These are phyloP conservation scores for Pissodes strobi DNA, from an alignment of 1,140 invertebrate species.

Conservation along the genomic window DNA sequence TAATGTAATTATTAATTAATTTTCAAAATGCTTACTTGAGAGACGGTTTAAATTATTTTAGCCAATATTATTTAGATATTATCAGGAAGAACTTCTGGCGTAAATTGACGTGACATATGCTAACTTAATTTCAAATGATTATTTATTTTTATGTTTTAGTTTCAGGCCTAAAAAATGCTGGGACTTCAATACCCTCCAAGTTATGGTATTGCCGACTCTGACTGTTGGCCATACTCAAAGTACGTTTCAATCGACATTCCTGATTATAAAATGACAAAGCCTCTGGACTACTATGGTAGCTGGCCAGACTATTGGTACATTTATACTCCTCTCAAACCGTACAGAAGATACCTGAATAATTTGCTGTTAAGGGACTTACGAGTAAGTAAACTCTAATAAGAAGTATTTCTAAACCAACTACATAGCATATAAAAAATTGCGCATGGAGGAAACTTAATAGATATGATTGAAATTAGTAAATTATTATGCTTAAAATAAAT, in stretches of 20 bases:
- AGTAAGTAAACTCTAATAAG: constrained; percentile 18
- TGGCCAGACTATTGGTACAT: constrained; percentile 38
- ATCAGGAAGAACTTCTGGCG: background rate
- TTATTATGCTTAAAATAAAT: background rate
- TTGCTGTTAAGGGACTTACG: constrained; percentile 37
- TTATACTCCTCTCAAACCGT: constrained; percentile 29
- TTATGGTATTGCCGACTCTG: constrained; percentile 31
- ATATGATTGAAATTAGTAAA: no score
- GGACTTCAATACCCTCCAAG: constrained; percentile 35
- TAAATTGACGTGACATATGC: no score
- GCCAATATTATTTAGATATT: no score
- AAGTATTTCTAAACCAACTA: background rate
- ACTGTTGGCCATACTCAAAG: constrained; percentile 37
- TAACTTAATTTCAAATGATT: no score
- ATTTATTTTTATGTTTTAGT: constrained; percentile 11
- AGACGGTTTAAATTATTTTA: no score
- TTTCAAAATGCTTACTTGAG: no score
- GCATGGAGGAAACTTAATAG: no score
- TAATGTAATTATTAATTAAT: no score
- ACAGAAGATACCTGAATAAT: constrained; percentile 37
- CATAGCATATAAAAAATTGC: no score
- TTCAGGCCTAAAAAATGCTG: constrained; percentile 33
- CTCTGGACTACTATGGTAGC: constrained; percentile 37
- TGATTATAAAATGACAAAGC: constrained; percentile 36
- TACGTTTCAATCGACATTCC: constrained; percentile 39